These are phyloP conservation scores for Drosophila rufa DNA, from an alignment of 1,140 invertebrate species.

Conservation along the genomic window DNA sequence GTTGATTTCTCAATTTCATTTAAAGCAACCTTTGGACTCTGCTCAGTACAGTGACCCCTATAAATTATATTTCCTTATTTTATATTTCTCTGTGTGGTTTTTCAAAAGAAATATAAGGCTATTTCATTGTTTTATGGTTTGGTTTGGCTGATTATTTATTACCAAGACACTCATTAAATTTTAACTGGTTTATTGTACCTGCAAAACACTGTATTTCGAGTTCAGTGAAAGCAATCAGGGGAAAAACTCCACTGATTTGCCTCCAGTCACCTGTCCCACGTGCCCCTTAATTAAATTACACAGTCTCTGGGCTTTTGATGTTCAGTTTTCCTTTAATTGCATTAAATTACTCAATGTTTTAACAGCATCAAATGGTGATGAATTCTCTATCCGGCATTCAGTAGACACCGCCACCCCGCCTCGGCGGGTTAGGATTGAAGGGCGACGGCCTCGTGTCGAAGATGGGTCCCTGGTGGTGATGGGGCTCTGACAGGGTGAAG, in stretches of 20 bases:
- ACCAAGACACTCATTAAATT: background rate
- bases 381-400: conserved; percentile 8
- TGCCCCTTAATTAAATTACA: conserved; percentile 54
- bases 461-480: conserved; percentile 34
- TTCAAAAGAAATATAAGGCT: background rate
- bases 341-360: conserved; percentile 70
- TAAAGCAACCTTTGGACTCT: background rate
- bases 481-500: conserved; percentile 3
- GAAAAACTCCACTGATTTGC: background rate
- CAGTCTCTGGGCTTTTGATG: conserved; percentile 45
- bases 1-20: background rate
- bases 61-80: too few species aligned
- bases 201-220: background rate
- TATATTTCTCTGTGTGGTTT: background rate
- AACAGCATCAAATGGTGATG: conserved; percentile 38
- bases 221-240: background rate
- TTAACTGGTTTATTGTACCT: background rate
- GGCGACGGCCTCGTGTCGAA: conserved; percentile 52
- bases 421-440: conserved; percentile 60
- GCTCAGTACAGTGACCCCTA: background rate
- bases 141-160: background rate
- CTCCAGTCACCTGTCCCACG: background rate
- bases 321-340: conserved; percentile 59
- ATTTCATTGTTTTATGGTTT: background rate
- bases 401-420: background rate